Conservation (phyloP, 2,797 vertebrate species). For the Falco cherrug region DNA sequence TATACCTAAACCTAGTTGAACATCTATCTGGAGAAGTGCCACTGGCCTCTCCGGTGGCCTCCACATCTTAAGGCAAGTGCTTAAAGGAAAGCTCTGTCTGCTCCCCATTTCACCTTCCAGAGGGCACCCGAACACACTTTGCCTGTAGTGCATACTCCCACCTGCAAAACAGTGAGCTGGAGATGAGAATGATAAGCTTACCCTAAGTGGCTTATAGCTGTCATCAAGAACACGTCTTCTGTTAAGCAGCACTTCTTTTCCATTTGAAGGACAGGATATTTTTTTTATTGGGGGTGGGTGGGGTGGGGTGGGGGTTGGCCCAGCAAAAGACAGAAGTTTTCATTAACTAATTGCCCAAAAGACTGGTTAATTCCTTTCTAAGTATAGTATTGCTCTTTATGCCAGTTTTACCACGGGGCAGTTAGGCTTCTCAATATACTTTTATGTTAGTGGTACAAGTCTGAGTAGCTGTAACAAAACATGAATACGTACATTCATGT, state of each 20-base stretch:
- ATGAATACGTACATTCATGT: neutral
- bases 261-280: neutral
- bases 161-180: neutral
- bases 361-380: neutral
- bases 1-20: neutral
- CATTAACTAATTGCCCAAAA: neutral
- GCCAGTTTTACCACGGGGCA: neutral
- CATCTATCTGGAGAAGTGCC: neutral
- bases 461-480: neutral
- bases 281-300: neutral
- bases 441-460: neutral
- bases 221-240: neutral
- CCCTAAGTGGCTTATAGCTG: constrained; percentile 33
- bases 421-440: neutral
- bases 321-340: neutral
- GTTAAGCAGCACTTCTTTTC: neutral
- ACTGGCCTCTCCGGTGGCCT: neutral
- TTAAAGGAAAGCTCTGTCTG: neutral
- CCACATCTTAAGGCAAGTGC: neutral
- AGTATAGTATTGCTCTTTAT: neutral
- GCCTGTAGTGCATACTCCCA: neutral
- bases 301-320: neutral
- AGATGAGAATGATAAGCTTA: constrained; percentile 34
- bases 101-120: neutral
- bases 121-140: neutral